Evolutionary conservation across 2,888 invertebrate species (phyloP).

Genomic region (Thymelicus lineola): DNA sequence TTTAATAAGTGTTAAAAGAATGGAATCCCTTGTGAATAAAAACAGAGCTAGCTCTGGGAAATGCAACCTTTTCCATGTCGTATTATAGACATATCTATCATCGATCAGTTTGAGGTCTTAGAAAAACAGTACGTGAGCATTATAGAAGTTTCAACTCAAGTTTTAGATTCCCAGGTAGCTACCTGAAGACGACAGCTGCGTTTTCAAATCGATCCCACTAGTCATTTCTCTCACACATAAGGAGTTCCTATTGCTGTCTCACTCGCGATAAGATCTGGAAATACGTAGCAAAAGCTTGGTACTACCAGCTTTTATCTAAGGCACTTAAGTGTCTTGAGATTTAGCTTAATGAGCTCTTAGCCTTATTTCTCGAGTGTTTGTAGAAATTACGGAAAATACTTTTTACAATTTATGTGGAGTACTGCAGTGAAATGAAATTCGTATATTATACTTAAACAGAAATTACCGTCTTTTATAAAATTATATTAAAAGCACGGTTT

Average conservation of each 20-base stretch:
- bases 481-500: too few species aligned
- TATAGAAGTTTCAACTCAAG: constrained; percentile 55
- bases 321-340: constrained; percentile 34
- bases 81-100: constrained; percentile 26
- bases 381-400: constrained; percentile 9
- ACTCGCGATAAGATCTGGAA: constrained; percentile 60
- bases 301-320: constrained; percentile 26
- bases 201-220: constrained; percentile 67
- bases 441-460: not conserved
- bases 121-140: constrained; percentile 45
- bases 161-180: constrained; percentile 48
- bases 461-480: not conserved
- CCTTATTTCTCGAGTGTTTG: constrained; percentile 13
- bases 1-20: constrained; percentile 11
- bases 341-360: constrained; percentile 32
- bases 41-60: constrained; percentile 11
- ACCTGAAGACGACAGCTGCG: constrained; percentile 78
- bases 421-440: not conserved
- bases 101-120: constrained; percentile 32
- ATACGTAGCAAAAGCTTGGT: constrained; percentile 30
- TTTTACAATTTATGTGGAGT: not conserved
- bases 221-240: constrained; percentile 53
- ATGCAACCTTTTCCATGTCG: constrained; percentile 3
- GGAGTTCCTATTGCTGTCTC: constrained; percentile 48
- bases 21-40: constrained; percentile 6